These are phyloP conservation scores for Amblyopsis hoosieri DNA, from an alignment of 2,797 vertebrate species.

Conservation along the genomic window DNA sequence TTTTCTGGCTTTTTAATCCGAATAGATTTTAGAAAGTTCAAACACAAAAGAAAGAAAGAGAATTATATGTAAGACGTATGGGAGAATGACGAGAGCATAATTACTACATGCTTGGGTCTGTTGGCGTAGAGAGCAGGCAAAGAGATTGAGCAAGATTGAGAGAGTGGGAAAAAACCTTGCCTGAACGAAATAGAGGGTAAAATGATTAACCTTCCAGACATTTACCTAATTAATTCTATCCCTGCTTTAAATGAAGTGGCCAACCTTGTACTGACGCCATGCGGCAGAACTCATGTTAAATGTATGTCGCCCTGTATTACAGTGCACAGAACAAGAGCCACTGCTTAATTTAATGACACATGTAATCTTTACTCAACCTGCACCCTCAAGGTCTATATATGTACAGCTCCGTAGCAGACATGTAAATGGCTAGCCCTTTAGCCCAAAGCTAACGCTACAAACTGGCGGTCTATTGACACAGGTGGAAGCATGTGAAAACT, in stretches of 20 bases:
- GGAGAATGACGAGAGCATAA: too few relatives aligned
- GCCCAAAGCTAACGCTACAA: constrained; percentile 57
- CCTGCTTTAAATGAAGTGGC: constrained; percentile 67
- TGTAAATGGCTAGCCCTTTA: constrained; percentile 51
- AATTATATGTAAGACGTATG: constrained; percentile 10
- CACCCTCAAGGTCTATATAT: constrained; percentile 41
- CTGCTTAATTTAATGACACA: constrained; percentile 71
- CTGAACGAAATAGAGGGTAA: constrained; percentile 29
- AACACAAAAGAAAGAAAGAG: background rate
- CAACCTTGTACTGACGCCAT: constrained; percentile 59
- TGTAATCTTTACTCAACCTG: constrained; percentile 69
- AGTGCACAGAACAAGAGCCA: constrained; percentile 53
- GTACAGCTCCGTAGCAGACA: constrained; percentile 37
- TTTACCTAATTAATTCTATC: constrained; percentile 74
- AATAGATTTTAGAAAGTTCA: constrained; percentile 35
- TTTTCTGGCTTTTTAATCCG: constrained; percentile 49
- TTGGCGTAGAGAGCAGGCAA: background rate
- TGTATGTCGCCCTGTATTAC: constrained; percentile 69
- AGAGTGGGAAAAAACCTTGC: constrained; percentile 11
- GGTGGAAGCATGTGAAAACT: constrained; percentile 46
- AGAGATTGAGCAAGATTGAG: constrained; percentile 16
- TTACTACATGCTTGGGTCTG: too few relatives aligned
- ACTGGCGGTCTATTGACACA: constrained; percentile 65
- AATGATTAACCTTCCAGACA: constrained; percentile 75
- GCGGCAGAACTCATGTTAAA: constrained; percentile 73